Percentiles rank a stretch among this genome's conserved stretches.
These are phyloP conservation scores for Sipunculus nudus DNA, from an alignment of 2,888 invertebrate species.

Conservation along the genomic window DNA sequence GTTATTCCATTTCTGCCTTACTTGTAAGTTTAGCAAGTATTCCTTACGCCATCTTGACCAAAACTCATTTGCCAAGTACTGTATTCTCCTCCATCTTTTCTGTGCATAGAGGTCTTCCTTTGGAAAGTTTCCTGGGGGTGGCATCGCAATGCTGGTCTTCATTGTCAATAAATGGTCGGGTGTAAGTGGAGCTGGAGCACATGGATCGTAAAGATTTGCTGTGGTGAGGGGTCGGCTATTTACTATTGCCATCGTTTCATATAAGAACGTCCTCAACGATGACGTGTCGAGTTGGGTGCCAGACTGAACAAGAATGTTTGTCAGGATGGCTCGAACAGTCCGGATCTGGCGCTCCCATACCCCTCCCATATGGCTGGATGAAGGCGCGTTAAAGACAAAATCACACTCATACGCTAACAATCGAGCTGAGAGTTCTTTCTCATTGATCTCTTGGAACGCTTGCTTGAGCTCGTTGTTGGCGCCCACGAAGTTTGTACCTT, in stretches of 20 bases:
- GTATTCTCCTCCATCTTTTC: slow-evolving; percentile 19
- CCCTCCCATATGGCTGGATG: slow-evolving; percentile 20
- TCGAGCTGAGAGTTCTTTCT: neutral
- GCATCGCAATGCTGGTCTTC: slow-evolving; percentile 13
- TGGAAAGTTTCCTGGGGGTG: slow-evolving; percentile 17
- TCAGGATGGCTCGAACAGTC: slow-evolving; percentile 17
- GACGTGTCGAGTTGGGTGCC: slow-evolving; percentile 13
- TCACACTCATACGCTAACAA: slow-evolving; percentile 5
- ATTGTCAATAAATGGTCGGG: slow-evolving; percentile 19
- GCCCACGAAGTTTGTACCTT: slow-evolving; percentile 46
- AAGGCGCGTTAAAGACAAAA: slow-evolving; percentile 14
- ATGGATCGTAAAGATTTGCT: slow-evolving; percentile 8
- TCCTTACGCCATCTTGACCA: slow-evolving; percentile 9
- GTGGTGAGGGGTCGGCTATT: slow-evolving; percentile 20
- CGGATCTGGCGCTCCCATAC: slow-evolving; percentile 25
- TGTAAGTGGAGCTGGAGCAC: slow-evolving; percentile 11
- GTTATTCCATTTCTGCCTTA: slow-evolving; percentile 20
- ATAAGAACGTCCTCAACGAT: slow-evolving; percentile 31
- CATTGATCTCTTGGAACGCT: slow-evolving; percentile 8
- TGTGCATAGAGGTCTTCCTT: slow-evolving; percentile 14
- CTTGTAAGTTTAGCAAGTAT: slow-evolving; percentile 4
- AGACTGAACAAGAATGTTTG: neutral
- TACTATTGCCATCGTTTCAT: slow-evolving; percentile 23
- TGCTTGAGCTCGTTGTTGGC: slow-evolving; percentile 38
- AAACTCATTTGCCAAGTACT: slow-evolving; percentile 9